Conservation (phyloP, 2,113 vertebrate species). For the Zootoca vivipara region DNA sequence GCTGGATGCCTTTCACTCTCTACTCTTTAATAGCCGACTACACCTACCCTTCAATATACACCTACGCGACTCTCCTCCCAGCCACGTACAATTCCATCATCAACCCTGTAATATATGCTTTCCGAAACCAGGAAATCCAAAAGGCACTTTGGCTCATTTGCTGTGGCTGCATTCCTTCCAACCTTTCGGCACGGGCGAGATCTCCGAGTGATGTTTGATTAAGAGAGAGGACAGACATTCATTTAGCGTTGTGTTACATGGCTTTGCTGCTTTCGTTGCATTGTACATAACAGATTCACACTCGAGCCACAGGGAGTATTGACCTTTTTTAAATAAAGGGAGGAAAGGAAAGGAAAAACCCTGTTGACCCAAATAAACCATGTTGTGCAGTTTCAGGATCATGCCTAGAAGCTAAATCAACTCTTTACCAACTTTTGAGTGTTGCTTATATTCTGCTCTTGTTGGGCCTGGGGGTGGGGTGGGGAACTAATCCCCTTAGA, state of each 20-base stretch:
- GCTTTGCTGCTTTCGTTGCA: constrained; percentile 47
- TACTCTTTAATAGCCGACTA: constrained; percentile 97
- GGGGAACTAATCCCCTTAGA: not conserved
- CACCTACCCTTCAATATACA: constrained; percentile 97
- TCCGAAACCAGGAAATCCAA: constrained; percentile 99
- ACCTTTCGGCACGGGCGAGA: constrained; percentile 88
- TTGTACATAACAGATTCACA: constrained; percentile 43
- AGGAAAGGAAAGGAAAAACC: constrained; percentile 28
- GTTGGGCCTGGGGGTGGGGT: not conserved
- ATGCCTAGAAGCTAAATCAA: constrained; percentile 59
- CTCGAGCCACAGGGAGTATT: constrained; percentile 55
- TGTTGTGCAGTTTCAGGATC: constrained; percentile 52
- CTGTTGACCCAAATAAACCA: constrained; percentile 46
- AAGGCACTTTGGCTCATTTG: constrained; percentile 96
- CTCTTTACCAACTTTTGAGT: constrained; percentile 49
- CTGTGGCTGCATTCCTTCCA: constrained; percentile 91
- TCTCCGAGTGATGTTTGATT: constrained; percentile 95
- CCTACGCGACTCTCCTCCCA: constrained; percentile 96
- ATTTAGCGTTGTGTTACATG: constrained; percentile 30
- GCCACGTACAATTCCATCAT: constrained; percentile 99
- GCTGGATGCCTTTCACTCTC: constrained; percentile 99
- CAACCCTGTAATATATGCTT: constrained; percentile 98
- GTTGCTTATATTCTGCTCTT: constrained; percentile 58
- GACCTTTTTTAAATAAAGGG: constrained; percentile 11
- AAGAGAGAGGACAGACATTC: constrained; percentile 4